Percentiles rank a stretch among this genome's conserved stretches.
phyloP scores from a whole-genome alignment of 1,140 invertebrate species.

The Formica selysi region DNA sequence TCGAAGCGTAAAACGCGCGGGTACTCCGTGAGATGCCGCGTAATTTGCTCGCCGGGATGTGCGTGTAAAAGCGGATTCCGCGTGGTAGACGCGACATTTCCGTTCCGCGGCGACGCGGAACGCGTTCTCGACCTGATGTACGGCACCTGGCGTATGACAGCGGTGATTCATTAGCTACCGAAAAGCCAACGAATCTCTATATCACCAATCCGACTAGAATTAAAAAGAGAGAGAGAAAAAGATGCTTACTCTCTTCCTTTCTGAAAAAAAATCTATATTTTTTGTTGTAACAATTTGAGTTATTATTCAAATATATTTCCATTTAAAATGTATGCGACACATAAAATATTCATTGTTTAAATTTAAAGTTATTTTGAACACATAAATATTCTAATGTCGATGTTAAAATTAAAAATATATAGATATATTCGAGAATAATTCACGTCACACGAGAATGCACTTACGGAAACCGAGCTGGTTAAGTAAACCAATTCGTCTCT shows the following conservation, averaged over 20 bases:
- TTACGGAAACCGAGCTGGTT: neutral
- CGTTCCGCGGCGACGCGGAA: constrained; percentile 65
- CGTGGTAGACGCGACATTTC: constrained; percentile 65
- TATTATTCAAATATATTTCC: neutral
- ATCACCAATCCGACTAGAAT: constrained; percentile 19
- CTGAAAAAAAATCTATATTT: neutral
- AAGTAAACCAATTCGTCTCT: constrained; percentile 58
- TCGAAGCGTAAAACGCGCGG: constrained; percentile 75
- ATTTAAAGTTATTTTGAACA: neutral
- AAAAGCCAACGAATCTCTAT: constrained; percentile 64
- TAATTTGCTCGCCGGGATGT: constrained; percentile 75
- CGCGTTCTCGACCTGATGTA: constrained; percentile 71
- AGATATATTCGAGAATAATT: neutral
- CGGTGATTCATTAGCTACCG: constrained; percentile 76
- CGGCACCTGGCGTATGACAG: constrained; percentile 76
- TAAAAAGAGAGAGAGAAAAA: neutral
- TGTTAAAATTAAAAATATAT: neutral
- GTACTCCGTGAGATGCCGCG: constrained; percentile 62
- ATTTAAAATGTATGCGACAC: neutral
- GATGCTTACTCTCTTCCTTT: constrained; percentile 2
- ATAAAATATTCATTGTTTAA: neutral
- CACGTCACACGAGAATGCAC: neutral
- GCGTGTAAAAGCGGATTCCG: constrained; percentile 73
- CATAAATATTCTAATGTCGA: neutral
- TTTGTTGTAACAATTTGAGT: neutral